Conservation (phyloP, 2,797 vertebrate genomes). For the Hafferia zeledoni region DNA sequence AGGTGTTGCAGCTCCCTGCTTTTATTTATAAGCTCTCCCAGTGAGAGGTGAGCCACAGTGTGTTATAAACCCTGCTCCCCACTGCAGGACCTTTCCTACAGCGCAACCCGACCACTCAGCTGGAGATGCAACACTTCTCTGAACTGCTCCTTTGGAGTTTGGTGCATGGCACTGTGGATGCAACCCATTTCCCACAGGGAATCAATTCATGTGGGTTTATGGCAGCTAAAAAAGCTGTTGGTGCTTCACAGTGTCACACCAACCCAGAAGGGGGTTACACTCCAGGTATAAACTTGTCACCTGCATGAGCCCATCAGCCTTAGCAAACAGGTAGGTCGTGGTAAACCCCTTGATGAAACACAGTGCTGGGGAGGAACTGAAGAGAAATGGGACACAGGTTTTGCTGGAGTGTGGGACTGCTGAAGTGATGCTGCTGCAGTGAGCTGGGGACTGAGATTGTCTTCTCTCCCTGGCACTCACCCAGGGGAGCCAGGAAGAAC, state of each 20-base stretch:
- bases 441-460: accelerated
- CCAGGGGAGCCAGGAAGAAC: neutral
- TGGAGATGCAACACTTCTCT: neutral
- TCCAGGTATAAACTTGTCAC: neutral
- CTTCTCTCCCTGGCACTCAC: neutral
- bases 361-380: neutral
- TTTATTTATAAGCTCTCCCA: neutral
- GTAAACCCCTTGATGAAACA: neutral
- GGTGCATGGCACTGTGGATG: neutral
- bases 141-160: neutral
- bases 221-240: neutral
- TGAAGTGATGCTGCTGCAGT: neutral
- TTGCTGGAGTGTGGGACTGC: neutral
- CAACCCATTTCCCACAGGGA: neutral
- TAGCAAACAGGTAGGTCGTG: neutral
- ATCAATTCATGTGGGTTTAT: neutral
- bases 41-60: neutral
- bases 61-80: neutral
- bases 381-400: neutral
- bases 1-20: neutral
- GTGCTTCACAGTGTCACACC: neutral
- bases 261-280: neutral
- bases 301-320: neutral
- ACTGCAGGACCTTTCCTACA: accelerated
- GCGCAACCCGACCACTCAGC: accelerated